Evolutionary conservation across 2,888 invertebrate genomes (phyloP).

Genomic region (Belgica antarctica): DNA sequence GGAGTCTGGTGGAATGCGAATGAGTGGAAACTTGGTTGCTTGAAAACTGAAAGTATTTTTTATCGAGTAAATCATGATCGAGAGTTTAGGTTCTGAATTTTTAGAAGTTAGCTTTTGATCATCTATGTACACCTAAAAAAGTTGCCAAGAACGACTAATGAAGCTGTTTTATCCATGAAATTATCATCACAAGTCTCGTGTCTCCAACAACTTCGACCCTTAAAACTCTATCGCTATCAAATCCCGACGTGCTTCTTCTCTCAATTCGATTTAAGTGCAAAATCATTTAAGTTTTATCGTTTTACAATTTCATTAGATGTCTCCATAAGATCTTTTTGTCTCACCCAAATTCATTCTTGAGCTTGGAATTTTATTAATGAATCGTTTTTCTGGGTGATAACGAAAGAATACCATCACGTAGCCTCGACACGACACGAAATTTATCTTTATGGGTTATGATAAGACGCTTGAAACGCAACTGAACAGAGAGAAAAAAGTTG

Average conservation of each 20-base stretch:
- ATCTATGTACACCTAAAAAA: too few species aligned
- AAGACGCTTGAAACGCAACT: not conserved
- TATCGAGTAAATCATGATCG: too few species aligned
- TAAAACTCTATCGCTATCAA: not conserved
- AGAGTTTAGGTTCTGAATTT: too few species aligned
- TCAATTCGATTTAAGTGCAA: slow-evolving; percentile 31
- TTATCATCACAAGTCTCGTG: slow-evolving; percentile 18
- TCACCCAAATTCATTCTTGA: not conserved
- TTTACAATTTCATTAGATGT: slow-evolving; percentile 40
- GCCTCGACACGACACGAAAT: not conserved
- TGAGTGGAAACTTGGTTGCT: too few species aligned
- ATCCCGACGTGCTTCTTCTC: not conserved
- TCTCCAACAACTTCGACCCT: slow-evolving; percentile 21
- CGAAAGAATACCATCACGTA: not conserved
- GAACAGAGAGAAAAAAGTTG: not conserved
- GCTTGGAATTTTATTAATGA: slow-evolving; percentile 5
- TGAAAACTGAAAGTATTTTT: too few species aligned
- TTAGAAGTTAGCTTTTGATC: too few species aligned
- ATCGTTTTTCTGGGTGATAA: too few species aligned
- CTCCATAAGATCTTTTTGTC: not conserved
- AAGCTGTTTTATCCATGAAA: not conserved
- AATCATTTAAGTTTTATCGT: slow-evolving; percentile 38
- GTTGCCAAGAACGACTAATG: too few species aligned
- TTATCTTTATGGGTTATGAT: slow-evolving; percentile 28
- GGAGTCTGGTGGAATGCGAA: too few species aligned